A percentile compares a stretch with the other conserved stretches of the same genome.
Evolutionary conservation across 2,888 invertebrate genomes (phyloP).

Genomic region (Drosophila mercatorum): DNA sequence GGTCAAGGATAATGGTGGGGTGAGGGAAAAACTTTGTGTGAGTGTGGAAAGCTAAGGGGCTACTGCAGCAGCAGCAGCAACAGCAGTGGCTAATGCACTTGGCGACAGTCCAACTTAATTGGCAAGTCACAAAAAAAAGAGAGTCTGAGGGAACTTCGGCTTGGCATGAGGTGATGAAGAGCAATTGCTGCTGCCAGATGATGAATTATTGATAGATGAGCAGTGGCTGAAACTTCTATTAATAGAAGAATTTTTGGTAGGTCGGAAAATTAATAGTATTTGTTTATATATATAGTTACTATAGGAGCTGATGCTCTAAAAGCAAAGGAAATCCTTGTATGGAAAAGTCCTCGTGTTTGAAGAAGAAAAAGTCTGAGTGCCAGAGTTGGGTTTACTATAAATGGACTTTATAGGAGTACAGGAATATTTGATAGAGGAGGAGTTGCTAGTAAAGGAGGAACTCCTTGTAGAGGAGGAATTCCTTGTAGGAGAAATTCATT

Average conservation of each 20-base stretch:
- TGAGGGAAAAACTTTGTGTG: neutral
- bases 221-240: neutral
- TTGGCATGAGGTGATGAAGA: neutral
- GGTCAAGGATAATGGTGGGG: conserved; percentile 39
- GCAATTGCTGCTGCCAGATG: neutral
- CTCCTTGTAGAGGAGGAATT: neutral
- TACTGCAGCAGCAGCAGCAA: neutral
- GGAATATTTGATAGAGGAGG: neutral
- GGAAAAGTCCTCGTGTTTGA: no score
- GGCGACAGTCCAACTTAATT: conserved; percentile 15
- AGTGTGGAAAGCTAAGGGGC: conserved; percentile 2
- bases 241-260: neutral
- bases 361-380: no score
- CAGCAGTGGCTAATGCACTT: conserved; percentile 10
- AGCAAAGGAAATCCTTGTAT: no score
- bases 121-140: neutral
- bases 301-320: no score
- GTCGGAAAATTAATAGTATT: neutral
- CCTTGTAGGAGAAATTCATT: no score
- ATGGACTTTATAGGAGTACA: no score
- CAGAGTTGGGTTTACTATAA: no score
- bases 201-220: neutral
- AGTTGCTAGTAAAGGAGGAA: neutral
- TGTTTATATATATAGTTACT: neutral
- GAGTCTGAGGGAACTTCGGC: neutral